Evolutionary conservation across 2,797 vertebrate species (phyloP), one percentile per base, ranked within the genome.

Genomic region (Esox masquinongy): DNA sequence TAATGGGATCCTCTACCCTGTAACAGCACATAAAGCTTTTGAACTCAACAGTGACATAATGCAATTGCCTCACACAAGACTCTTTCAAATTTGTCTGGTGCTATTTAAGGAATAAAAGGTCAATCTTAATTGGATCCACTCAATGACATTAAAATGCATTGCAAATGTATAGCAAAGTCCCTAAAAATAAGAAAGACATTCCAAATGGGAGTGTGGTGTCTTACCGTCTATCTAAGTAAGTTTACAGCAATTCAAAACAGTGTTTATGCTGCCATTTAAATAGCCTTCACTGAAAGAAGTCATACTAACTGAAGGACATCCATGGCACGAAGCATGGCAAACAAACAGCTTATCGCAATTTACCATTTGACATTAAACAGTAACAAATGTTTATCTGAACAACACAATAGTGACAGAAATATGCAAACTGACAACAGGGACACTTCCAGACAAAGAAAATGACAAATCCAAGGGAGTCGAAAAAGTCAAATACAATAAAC

Each of bases 111-210:
- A 88, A 85, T 43, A 59, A 82, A 79, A 80, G 72, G 77, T 83
- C 71, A 74, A 63, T 77, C 64, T 83, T 79, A 86, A 89, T 85
- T 82, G 75, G 82, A 89, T 85, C 77, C 11, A 72, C 64, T 75
- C 66, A 69, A 66, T 50, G 80, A 70, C 70, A 74, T 70, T 78
- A 79, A 89, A 88, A 68, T 83, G 77, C 88, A 84, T 74, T 83
- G 86, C 71, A 81, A 86, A 90, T 88, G 77, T 88, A 76, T 87
- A 89, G 81, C 90, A 84, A 71, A 69, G 73, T 59, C 77, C 51
- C 74, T 82, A 74, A 87, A 84, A 84, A 77, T 83, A 51, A 71
- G 87, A 86, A 84, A 85, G 77, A 56, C 70, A 51, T 85, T 79
- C 66, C 76, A 84, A 88, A 86, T 87, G 83, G 84, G 79, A 81